These are phyloP conservation scores for Lepus americanus DNA, from an alignment of 2,113 vertebrate species.

Conservation along the genomic window DNA sequence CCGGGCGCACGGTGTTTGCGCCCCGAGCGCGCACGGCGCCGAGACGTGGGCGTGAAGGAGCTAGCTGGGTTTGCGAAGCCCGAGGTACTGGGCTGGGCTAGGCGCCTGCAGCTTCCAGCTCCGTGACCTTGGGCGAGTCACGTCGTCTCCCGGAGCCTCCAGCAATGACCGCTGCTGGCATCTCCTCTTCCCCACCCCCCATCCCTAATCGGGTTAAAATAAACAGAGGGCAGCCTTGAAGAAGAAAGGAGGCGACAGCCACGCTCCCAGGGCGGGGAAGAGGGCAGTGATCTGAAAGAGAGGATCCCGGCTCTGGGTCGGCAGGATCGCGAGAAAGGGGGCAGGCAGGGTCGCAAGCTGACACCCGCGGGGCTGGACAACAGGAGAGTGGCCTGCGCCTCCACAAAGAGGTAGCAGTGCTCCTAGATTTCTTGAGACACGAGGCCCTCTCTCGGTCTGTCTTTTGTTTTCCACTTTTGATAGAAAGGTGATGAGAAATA, in stretches of 20 bases:
- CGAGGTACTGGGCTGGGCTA: not conserved
- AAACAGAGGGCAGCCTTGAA: conserved; percentile 71
- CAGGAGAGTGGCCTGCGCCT: conserved; percentile 38
- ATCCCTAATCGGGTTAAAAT: conserved; percentile 71
- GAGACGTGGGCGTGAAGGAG: conserved; percentile 48
- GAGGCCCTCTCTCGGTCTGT: conserved; percentile 82
- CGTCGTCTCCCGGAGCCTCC: not conserved
- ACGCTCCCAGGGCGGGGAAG: not conserved
- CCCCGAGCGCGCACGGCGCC: not conserved
- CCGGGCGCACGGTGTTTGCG: conserved; percentile 47
- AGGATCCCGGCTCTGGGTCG: not conserved
- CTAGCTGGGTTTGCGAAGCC: not conserved
- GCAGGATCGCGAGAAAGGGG: not conserved
- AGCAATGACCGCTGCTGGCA: conserved; percentile 8
- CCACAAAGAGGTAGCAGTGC: conserved; percentile 74
- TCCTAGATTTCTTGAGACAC: conserved; percentile 74
- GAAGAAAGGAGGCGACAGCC: conserved; percentile 65
- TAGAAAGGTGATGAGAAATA: conserved; percentile 71
- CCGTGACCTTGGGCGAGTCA: conserved; percentile 79
- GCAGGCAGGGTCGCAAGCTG: not conserved
- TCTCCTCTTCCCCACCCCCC: conserved; percentile 77
- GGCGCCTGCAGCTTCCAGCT: not conserved
- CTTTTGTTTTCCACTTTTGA: conserved; percentile 82
- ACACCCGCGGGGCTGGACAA: not conserved
- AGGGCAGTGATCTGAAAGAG: not conserved